Percentiles rank a stretch among this genome's conserved stretches.
phyloP scores from a whole-genome alignment of 2,888 invertebrate species.

The Criorhina ranunculi region DNA sequence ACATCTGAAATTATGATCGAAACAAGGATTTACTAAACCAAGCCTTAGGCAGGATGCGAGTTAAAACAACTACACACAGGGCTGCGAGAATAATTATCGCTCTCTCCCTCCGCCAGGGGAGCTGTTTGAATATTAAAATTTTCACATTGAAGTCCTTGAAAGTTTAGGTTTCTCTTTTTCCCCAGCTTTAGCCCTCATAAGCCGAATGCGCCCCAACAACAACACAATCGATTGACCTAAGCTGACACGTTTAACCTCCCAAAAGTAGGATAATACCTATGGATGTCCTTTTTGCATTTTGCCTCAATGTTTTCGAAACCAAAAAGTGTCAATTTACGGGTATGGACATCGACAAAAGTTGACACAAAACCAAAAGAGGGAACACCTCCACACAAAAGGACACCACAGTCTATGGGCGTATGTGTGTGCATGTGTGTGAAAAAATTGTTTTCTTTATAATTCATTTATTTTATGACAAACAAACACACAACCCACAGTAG shows the following conservation, averaged over 20 bases:
- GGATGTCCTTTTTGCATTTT: constrained; percentile 1
- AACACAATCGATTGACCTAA: constrained; percentile 50
- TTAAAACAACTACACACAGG: not conserved
- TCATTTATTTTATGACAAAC: constrained; percentile 12
- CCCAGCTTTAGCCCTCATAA: not conserved
- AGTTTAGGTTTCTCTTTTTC: not conserved
- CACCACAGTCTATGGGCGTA: not conserved
- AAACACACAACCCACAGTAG: not conserved
- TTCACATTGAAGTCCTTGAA: not conserved
- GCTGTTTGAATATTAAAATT: constrained; percentile 8
- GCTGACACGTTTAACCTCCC: constrained; percentile 42
- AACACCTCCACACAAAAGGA: not conserved
- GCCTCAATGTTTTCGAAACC: constrained; percentile 1
- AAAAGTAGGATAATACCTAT: constrained; percentile 36
- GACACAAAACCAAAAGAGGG: not conserved
- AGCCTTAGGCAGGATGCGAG: not conserved
- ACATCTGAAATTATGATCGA: constrained; percentile 34
- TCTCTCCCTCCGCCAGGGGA: not conserved
- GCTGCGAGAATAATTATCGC: not conserved
- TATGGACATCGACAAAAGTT: constrained; percentile 13
- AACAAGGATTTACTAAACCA: not conserved
- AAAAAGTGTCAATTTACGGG: constrained; percentile 23
- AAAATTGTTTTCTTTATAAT: constrained; percentile 1
- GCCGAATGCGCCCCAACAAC: not conserved
- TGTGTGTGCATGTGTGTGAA: not conserved